phyloP scores from a whole-genome alignment of 2,888 invertebrate species.

The Meiosimyza platycephala region DNA sequence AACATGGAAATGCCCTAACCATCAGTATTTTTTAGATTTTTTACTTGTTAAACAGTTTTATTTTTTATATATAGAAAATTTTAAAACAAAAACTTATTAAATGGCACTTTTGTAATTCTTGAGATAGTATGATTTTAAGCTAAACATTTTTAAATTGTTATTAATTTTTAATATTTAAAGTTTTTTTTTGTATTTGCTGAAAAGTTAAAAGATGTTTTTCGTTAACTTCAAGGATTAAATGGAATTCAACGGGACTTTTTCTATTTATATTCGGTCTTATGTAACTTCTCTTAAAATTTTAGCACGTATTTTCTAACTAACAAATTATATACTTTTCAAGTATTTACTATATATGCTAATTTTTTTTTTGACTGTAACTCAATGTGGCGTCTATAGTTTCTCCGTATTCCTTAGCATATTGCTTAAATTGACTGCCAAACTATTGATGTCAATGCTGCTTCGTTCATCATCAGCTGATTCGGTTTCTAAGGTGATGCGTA shows the following conservation, averaged over 20 bases:
- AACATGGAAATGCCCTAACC: no score
- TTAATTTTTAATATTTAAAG: not conserved
- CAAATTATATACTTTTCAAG: not conserved
- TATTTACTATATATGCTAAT: not conserved
- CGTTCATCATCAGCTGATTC: slow-evolving; percentile 16
- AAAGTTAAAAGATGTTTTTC: slow-evolving; percentile 1
- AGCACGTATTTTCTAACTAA: no score
- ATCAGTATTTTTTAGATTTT: no score
- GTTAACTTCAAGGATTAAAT: not conserved
- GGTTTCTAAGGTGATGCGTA: slow-evolving; percentile 51
- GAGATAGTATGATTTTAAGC: slow-evolving; percentile 14
- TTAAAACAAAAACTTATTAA: slow-evolving; percentile 37
- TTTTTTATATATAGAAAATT: not conserved
- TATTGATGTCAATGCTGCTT: slow-evolving; percentile 4
- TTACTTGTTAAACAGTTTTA: not conserved
- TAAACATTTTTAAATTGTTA: not conserved
- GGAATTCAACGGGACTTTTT: not conserved
- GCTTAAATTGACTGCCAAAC: slow-evolving; percentile 40
- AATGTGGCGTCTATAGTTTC: not conserved
- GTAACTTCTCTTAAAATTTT: no score
- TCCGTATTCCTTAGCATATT: slow-evolving; percentile 37
- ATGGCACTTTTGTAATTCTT: slow-evolving; percentile 46
- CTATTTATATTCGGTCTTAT: no score
- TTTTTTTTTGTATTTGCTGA: slow-evolving; percentile 14
- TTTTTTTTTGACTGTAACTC: not conserved